phyloP scores from a whole-genome alignment of 2,113 vertebrate species.

The Sporophila hypoxantha region DNA sequence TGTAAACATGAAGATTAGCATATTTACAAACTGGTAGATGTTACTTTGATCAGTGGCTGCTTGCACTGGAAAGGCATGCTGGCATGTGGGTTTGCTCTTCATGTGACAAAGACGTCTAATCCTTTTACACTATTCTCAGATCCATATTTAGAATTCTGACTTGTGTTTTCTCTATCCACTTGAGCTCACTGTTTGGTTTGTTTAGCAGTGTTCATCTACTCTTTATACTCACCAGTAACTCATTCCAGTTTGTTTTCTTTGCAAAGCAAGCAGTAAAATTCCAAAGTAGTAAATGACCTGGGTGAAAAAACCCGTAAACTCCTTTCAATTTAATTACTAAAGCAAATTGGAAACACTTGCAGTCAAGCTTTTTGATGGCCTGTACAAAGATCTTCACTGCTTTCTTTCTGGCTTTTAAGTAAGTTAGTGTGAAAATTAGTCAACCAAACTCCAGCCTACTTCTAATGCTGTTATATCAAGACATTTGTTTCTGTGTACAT shows the following conservation, averaged over 20 bases:
- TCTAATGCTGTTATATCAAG: neutral
- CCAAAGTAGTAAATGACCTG: conserved; percentile 85
- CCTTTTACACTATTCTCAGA: conserved; percentile 70
- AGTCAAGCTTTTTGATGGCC: conserved; percentile 77
- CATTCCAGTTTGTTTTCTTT: conserved; percentile 71
- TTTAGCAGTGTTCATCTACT: conserved; percentile 55
- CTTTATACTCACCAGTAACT: conserved; percentile 50
- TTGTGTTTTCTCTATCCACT: conserved; percentile 65
- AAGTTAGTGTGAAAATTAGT: conserved; percentile 62
- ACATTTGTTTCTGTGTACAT: neutral
- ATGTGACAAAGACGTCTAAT: conserved; percentile 73
- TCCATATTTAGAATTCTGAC: conserved; percentile 73
- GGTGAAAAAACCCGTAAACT: conserved; percentile 81
- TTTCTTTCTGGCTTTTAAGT: conserved; percentile 61
- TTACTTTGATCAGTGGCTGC: conserved; percentile 72
- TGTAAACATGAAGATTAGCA: conserved; percentile 79
- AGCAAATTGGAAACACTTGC: conserved; percentile 92
- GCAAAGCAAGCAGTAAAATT: conserved; percentile 72
- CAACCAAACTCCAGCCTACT: neutral
- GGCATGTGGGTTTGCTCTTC: conserved; percentile 56
- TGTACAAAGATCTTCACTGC: conserved; percentile 72
- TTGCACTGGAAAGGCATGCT: conserved; percentile 61
- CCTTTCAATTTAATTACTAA: conserved; percentile 87
- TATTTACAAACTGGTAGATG: conserved; percentile 73
- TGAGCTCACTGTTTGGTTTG: conserved; percentile 65